Conservation (phyloP, 2,113 vertebrate genomes). For the Prietella phreatophila region DNA sequence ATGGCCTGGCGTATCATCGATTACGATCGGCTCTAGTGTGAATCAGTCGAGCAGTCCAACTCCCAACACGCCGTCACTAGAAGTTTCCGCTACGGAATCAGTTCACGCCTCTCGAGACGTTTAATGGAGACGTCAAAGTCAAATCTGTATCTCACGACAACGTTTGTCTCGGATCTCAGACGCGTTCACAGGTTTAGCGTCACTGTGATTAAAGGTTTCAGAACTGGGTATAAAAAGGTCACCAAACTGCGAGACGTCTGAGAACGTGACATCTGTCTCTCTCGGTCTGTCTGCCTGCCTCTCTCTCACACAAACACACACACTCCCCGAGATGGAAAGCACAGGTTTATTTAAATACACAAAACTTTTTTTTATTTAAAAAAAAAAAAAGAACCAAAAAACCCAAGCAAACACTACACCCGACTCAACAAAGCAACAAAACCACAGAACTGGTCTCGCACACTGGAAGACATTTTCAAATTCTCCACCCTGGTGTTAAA, state of each 20-base stretch:
- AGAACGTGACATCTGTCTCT: background rate
- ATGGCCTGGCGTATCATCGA: background rate
- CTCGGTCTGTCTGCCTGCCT: too few species aligned
- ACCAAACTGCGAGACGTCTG: background rate
- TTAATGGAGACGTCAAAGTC: background rate
- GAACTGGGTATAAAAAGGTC: background rate
- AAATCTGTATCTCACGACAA: too few species aligned
- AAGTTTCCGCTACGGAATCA: background rate
- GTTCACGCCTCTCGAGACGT: background rate
- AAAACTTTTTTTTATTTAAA: slow-evolving; percentile 20
- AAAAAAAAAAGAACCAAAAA: slow-evolving; percentile 16
- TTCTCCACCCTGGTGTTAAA: slow-evolving; percentile 23
- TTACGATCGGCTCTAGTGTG: background rate
- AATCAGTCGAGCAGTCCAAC: background rate
- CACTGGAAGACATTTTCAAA: slow-evolving; percentile 50
- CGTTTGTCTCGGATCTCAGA: too few species aligned
- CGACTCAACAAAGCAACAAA: slow-evolving; percentile 25
- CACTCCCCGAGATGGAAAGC: slow-evolving; percentile 24
- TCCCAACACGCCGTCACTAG: background rate
- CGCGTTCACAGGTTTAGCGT: background rate
- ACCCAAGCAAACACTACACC: slow-evolving; percentile 28
- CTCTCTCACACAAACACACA: too few species aligned
- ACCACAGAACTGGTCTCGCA: slow-evolving; percentile 15
- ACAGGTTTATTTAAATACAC: slow-evolving; percentile 59
- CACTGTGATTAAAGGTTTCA: background rate